Evolutionary conservation across 2,797 vertebrate genomes (phyloP).

Genomic region (Dromococcyx pavoninus): DNA sequence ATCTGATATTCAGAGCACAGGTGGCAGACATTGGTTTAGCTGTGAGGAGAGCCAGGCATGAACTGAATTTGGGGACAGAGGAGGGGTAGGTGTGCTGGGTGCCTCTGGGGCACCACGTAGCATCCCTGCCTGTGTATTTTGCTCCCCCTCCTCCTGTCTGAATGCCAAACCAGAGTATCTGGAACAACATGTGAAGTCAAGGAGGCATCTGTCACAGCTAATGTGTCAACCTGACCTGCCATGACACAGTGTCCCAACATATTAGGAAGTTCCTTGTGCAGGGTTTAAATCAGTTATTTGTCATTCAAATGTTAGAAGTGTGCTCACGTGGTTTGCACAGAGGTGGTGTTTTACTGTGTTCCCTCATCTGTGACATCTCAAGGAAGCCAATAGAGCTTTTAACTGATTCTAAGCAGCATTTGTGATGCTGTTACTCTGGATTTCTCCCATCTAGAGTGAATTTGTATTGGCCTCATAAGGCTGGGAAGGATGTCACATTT

Average conservation of each 20-base stretch:
- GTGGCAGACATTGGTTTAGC: background rate
- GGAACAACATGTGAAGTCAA: rapidly evolving
- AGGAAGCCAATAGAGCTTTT: background rate
- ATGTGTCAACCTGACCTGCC: background rate
- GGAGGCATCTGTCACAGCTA: background rate
- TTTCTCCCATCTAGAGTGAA: background rate
- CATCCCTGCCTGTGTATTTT: background rate
- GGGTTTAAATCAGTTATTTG: background rate
- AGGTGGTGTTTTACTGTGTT: background rate
- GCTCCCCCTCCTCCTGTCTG: background rate
- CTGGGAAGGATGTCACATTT: background rate
- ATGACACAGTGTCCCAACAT: background rate
- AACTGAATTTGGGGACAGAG: rapidly evolving
- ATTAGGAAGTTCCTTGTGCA: background rate
- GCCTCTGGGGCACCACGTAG: background rate
- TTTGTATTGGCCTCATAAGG: background rate
- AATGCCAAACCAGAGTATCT: background rate
- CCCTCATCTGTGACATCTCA: background rate
- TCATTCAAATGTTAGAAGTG: background rate
- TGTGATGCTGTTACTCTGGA: background rate
- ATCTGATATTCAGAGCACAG: rapidly evolving
- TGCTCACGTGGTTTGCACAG: background rate
- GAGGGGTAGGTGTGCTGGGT: background rate
- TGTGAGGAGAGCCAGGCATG: background rate
- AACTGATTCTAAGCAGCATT: background rate